Evolutionary conservation across 2,888 invertebrate species (phyloP).

Genomic region (Acanthosepion esculentum): DNA sequence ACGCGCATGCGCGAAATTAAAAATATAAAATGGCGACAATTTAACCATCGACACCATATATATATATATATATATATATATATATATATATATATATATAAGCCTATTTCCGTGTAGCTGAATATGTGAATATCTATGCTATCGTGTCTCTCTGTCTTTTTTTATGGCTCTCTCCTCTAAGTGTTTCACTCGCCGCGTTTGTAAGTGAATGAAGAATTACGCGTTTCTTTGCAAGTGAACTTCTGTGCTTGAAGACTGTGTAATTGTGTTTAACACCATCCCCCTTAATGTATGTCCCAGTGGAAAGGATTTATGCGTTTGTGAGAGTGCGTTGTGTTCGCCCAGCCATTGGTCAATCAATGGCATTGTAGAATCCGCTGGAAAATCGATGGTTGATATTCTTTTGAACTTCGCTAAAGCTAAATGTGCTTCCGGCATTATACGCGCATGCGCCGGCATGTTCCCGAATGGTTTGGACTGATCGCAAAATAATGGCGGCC

Average conservation of each 20-base stretch:
- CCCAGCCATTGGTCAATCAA: not conserved
- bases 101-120: not conserved
- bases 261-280: not conserved
- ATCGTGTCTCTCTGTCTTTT: not conserved
- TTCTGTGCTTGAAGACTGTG: not conserved
- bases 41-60: too few species aligned
- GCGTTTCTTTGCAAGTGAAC: not conserved
- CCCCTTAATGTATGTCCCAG: not conserved
- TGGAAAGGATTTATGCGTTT: not conserved
- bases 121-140: not conserved
- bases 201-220: too few species aligned
- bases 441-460: not conserved
- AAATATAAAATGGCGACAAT: too few species aligned
- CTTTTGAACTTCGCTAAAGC: not conserved
- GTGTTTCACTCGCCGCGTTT: not conserved
- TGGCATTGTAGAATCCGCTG: not conserved
- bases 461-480: slow-evolving; percentile 9
- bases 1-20: too few species aligned
- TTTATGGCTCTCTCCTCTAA: not conserved
- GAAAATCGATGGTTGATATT: slow-evolving; percentile 33
- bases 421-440: not conserved
- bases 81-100: too few species aligned
- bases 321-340: not conserved
- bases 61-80: too few species aligned
- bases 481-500: not conserved